phyloP scores from a whole-genome alignment of 2,797 vertebrate genomes.

The Crocodylus rhombifer region DNA sequence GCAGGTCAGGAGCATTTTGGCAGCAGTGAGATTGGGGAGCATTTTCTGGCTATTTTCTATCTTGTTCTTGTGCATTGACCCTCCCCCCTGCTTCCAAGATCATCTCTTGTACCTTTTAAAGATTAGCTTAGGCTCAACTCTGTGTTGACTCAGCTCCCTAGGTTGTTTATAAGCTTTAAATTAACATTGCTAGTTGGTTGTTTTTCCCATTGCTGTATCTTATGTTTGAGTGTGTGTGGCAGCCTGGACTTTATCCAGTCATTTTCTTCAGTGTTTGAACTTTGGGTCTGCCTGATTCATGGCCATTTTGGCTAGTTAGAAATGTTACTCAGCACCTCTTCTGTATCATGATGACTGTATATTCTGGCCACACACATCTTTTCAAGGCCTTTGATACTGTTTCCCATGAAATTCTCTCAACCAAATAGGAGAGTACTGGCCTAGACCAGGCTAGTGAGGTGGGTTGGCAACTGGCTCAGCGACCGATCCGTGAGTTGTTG shows the following conservation, averaged over 20 bases:
- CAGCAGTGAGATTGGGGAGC: accelerated
- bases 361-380: too few relatives aligned
- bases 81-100: accelerated
- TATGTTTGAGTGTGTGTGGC: background rate
- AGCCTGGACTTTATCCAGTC: background rate
- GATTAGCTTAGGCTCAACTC: background rate
- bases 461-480: too few relatives aligned
- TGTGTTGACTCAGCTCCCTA: background rate
- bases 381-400: too few relatives aligned
- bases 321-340: background rate
- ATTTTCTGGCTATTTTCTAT: accelerated
- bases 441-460: too few relatives aligned
- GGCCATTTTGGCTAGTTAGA: background rate
- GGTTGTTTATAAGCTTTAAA: background rate
- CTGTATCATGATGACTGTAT: background rate
- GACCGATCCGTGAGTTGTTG: too few relatives aligned
- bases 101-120: background rate
- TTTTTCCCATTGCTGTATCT: too few relatives aligned
- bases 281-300: background rate
- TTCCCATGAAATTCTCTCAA: too few relatives aligned
- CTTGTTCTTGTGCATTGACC: background rate
- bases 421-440: too few relatives aligned
- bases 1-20: accelerated
- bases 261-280: too few relatives aligned
- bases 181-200: background rate